These are phyloP conservation scores for Platalea minor DNA, from an alignment of 2,797 vertebrate genomes.

Conservation along the genomic window DNA sequence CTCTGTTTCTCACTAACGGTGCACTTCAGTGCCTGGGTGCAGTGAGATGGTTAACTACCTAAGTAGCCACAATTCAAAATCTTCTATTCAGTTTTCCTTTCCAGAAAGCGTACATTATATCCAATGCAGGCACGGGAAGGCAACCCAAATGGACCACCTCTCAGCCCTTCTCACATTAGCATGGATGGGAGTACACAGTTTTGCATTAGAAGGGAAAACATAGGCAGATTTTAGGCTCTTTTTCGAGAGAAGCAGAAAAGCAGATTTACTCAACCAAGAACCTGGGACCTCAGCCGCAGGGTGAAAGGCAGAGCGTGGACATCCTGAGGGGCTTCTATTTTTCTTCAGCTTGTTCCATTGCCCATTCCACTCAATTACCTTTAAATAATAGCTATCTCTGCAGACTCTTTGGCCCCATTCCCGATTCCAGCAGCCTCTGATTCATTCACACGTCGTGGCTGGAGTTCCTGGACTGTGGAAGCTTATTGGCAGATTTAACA, in stretches of 20 bases:
- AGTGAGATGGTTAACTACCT: background rate
- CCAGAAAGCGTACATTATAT: background rate
- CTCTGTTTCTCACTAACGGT: background rate
- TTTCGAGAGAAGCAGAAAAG: background rate
- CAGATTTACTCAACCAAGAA: constrained; percentile 9
- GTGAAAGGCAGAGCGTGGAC: background rate
- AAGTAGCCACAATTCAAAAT: background rate
- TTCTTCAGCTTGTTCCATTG: constrained; percentile 11
- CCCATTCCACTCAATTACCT: constrained; percentile 50
- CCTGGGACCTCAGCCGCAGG: background rate
- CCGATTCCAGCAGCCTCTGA: background rate
- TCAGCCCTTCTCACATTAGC: background rate
- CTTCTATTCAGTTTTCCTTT: background rate
- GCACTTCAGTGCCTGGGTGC: background rate
- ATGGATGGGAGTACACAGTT: background rate
- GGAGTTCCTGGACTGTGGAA: background rate
- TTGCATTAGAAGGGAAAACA: background rate
- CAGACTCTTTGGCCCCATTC: constrained; percentile 1
- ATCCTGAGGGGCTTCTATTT: constrained; percentile 8
- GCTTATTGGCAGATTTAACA: constrained; percentile 18
- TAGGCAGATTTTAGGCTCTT: background rate
- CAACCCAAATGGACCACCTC: background rate
- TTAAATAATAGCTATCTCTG: constrained; percentile 35
- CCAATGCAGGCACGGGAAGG: background rate
- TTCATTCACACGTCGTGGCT: background rate